Evolutionary conservation across 2,113 vertebrate species (phyloP), one percentile per base, ranked within the genome.

Genomic region (Lasiurus borealis): DNA sequence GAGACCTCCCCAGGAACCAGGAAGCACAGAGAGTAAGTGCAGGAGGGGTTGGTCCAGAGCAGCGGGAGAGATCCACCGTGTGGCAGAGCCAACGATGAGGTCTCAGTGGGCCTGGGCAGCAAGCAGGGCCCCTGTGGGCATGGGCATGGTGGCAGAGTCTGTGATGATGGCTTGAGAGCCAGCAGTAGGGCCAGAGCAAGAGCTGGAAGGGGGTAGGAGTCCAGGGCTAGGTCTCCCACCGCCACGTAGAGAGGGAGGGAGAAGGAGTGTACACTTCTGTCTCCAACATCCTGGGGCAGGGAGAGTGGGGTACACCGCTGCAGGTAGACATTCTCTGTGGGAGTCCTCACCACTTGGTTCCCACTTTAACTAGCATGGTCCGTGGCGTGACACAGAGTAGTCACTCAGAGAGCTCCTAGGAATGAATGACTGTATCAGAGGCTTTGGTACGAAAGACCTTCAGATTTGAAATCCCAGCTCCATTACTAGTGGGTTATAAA

Each of bases 231-330:
- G 85, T n/a, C 10, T 75, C 12, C 2, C 52, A 52, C n/a, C n/a
- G n/a, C 66, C 52, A 11, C 14, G 16, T 36, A 15, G 23, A 57
- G 59, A 48, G 75, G 62, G 29, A 84, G 8, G 9, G 29, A 18
- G 3, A 81, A 64, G 66, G 19, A 50, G 68, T 11, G 46, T 71
- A 19, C 7, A 16, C 9, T 0, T 8, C 10, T 6, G 23, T 2
- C 10, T 18, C 29, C 13, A 29, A 14, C 12, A 15, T 62, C 12
- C 14, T 5, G 14, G 27, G 21, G 21, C 54, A 29, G 46, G 64
- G 5, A 6, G 6, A 2, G 23, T 12, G 48, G 8, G 2, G 27
- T 6, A 0, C 1, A 2, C 1, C 0, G 0, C 44, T 31, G 5
- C 5, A 7, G 1, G 8, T 6, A 54, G 40, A 52, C 23, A 6